Evolutionary conservation across 2,888 invertebrate species (phyloP), one percentile per base, ranked within the genome.

Genomic region (Listrodromus nycthemerus): DNA sequence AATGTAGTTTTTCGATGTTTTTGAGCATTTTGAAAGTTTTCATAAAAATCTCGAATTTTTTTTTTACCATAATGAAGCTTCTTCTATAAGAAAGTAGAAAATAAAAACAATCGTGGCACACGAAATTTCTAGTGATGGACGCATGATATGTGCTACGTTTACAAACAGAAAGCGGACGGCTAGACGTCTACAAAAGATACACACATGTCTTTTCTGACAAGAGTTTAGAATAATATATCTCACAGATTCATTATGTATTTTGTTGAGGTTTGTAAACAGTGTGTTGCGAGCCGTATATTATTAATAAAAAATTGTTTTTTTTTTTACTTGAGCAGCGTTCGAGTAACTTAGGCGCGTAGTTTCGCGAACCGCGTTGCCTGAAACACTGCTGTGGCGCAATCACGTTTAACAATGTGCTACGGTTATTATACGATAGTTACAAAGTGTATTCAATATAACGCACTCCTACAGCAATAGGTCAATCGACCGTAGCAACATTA

Each of bases 341-440:
- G 10, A 13, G 41, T 13, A 41, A 41, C 41, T 41, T 41, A 0
- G 3, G 41, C 67, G 70, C 75, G 50, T 65, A 63, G 71, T 76
- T 73, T 73, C 67, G 74, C 82, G 82, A 58, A 58, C 71, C 67
- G 0, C 78, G 58, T 65, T 41, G 66, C 61, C 50, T 77, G 84
- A 80, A 77, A 86, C 61, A 30, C 65, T 80, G 65, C 65, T 58
- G 77, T 85, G 75, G 83, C 45, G 41, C 45, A 33, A 69, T 61
- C 61, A 61, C 69, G 69, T 78, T 78, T 7, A 70, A 63, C 19
- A 70, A 78, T 69, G 69, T 55, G 45, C 33, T 24, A 70, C 61
- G 61, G 61, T 89, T 89, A 89, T 88, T 88, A 90, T 89, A 90
- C 87, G 88, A 85, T 89, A 89, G 89, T 91, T 91, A 90, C 89